Conservation (phyloP, 2,113 vertebrate species). For the Procavia capensis region DNA sequence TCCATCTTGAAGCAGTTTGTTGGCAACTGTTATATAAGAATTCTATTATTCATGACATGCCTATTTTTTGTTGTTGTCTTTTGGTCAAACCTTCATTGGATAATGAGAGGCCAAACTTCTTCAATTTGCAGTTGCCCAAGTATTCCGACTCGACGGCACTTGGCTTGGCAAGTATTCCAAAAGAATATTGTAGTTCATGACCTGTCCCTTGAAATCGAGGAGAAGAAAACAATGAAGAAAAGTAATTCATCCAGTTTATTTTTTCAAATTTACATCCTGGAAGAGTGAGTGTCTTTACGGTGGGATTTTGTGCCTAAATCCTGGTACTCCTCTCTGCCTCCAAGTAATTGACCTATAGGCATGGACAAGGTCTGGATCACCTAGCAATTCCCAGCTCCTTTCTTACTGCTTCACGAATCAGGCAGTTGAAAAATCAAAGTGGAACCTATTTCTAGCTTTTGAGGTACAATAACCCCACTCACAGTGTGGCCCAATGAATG, state of each 20-base stretch:
- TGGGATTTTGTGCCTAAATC: not conserved
- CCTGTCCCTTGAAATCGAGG: not conserved
- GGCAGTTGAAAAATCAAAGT: not conserved
- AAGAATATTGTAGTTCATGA: not conserved
- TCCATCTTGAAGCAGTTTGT: not conserved
- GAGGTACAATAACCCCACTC: not conserved
- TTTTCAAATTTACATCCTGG: not conserved
- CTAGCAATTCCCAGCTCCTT: not conserved
- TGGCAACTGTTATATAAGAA: not conserved
- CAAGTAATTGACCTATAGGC: not conserved
- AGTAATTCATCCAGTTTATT: not conserved
- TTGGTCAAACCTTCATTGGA: not conserved
- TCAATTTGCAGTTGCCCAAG: not conserved
- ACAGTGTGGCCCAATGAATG: not conserved
- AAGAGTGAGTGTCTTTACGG: not conserved
- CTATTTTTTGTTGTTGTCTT: constrained; percentile 1
- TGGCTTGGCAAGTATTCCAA: no score
- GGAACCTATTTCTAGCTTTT: not conserved
- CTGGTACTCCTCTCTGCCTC: not conserved
- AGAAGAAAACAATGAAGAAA: not conserved
- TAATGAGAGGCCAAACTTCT: not conserved
- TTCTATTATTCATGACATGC: not conserved
- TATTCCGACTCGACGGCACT: no score
- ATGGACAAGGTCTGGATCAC: not conserved
- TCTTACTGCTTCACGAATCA: not conserved